A percentile compares a stretch with the other conserved stretches of the same genome.
Conservation (phyloP, 1,140 invertebrate species). For the Tribolium castaneum region DNA sequence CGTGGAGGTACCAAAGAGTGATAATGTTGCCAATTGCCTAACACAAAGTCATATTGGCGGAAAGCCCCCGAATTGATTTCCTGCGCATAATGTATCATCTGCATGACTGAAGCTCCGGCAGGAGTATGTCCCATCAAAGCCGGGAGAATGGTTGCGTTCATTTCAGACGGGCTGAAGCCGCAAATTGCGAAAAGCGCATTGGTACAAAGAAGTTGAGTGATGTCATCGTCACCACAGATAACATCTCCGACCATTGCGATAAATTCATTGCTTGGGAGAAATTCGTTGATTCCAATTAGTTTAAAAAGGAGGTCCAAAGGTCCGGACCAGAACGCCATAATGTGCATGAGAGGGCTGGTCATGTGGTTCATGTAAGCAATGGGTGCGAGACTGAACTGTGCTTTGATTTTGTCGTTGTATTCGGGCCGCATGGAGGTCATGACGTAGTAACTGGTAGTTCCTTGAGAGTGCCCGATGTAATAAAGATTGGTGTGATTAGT, state of each 20-base stretch:
- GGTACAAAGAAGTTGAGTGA: constrained; percentile 66
- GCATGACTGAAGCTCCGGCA: constrained; percentile 80
- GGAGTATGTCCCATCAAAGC: constrained; percentile 79
- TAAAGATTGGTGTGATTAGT: constrained; percentile 68
- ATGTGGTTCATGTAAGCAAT: constrained; percentile 67
- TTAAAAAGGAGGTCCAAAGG: constrained; percentile 27
- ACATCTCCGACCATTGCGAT: constrained; percentile 65
- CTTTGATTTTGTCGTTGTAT: constrained; percentile 68
- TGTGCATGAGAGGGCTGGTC: constrained; percentile 64
- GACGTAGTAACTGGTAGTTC: constrained; percentile 69
- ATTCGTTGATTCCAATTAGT: constrained; percentile 11
- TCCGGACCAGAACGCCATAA: constrained; percentile 48
- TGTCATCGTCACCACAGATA: constrained; percentile 66
- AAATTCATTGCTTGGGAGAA: constrained; percentile 61
- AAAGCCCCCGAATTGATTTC: constrained; percentile 60
- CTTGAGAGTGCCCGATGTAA: constrained; percentile 76
- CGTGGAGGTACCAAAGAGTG: constrained; percentile 63
- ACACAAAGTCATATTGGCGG: constrained; percentile 68
- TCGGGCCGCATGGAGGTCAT: constrained; percentile 66
- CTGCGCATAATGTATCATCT: constrained; percentile 73
- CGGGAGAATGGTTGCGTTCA: constrained; percentile 70
- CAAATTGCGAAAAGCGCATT: constrained; percentile 71
- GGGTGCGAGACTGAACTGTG: constrained; percentile 69
- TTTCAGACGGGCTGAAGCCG: constrained; percentile 68
- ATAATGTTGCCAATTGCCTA: constrained; percentile 45